Percentiles rank a stretch among this genome's conserved stretches.
Conservation (phyloP, 2,797 vertebrate species). For the Otolemur crassicaudatus region DNA sequence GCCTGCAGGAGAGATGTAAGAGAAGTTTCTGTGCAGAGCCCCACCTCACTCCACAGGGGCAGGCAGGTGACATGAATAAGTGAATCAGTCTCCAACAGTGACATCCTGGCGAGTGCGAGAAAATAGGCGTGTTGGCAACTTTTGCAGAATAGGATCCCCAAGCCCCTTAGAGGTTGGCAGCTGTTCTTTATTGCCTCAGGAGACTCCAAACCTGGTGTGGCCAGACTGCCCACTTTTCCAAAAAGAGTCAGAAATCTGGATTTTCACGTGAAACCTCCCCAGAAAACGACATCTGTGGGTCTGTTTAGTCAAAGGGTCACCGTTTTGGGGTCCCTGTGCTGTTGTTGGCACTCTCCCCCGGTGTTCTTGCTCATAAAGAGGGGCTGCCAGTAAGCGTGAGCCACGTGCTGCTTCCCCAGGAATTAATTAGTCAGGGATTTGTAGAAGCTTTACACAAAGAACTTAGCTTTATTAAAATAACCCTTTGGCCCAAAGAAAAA, state of each 20-base stretch:
- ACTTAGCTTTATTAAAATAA: constrained; percentile 62
- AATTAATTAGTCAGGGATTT: constrained; percentile 52
- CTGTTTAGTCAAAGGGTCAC: background rate
- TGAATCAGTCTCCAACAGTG: background rate
- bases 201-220: background rate
- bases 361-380: fast-evolving
- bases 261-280: background rate
- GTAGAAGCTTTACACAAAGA: constrained; percentile 51
- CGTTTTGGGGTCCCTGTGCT: background rate
- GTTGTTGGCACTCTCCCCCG: background rate
- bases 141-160: background rate
- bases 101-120: background rate
- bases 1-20: too few relatives aligned
- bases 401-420: background rate
- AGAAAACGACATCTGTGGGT: background rate
- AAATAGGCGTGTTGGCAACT: background rate
- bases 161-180: background rate
- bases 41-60: background rate
- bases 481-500: constrained; percentile 16
- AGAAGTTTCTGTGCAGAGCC: background rate
- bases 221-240: background rate
- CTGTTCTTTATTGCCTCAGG: too few relatives aligned
- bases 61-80: background rate
- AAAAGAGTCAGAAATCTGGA: background rate
- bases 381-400: background rate